These are phyloP conservation scores for Paralvinella palmiformis DNA, from an alignment of 1,140 invertebrate species.

Conservation along the genomic window DNA sequence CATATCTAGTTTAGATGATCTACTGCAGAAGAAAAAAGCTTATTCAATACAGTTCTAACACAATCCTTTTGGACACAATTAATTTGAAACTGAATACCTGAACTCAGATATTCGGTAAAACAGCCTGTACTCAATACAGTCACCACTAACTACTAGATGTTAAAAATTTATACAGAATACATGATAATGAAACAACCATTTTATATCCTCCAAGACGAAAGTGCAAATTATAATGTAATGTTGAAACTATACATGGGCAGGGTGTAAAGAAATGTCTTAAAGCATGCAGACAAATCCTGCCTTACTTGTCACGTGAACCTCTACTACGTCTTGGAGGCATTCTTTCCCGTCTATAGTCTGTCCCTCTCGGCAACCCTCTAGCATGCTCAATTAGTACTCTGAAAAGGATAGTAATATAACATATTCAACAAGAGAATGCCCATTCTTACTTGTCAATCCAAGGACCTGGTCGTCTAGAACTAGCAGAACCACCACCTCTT, in stretches of 20 bases:
- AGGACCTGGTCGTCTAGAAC: slow-evolving; percentile 1
- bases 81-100: too few species aligned
- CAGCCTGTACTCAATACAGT: too few species aligned
- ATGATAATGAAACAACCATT: too few species aligned
- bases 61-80: too few species aligned
- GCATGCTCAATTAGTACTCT: slow-evolving; percentile 18
- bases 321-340: slow-evolving; percentile 23
- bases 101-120: too few species aligned
- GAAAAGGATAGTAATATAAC: background rate
- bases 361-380: slow-evolving; percentile 20
- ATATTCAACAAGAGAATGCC: slow-evolving; percentile 78
- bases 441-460: slow-evolving; percentile 3
- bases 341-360: slow-evolving; percentile 20
- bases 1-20: too few species aligned
- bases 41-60: too few species aligned
- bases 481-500: slow-evolving; percentile 11
- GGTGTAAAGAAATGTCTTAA: background rate
- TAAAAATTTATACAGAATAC: too few species aligned
- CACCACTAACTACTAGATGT: too few species aligned
- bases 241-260: background rate
- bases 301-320: slow-evolving; percentile 19
- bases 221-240: background rate
- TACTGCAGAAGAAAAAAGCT: too few species aligned
- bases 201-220: background rate
- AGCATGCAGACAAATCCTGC: background rate